Conservation (phyloP, 2,888 invertebrate genomes). For the Brenthis ino region DNA sequence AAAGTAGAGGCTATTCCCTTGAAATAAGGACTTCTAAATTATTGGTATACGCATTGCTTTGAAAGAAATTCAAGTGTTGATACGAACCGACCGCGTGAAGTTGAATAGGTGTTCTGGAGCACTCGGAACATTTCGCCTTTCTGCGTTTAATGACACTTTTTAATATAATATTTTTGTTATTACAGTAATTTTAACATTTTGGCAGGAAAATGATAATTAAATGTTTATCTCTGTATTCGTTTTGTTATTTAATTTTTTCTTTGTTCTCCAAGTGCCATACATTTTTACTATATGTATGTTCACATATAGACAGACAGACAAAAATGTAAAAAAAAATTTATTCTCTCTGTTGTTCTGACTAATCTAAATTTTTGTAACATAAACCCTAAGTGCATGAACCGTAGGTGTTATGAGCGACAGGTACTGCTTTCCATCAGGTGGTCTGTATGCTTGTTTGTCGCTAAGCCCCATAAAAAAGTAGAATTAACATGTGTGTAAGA, state of each 20-base stretch:
- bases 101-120: conserved; percentile 27
- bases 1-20: conserved; percentile 11
- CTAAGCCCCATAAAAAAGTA: too few relatives aligned
- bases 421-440: too few relatives aligned
- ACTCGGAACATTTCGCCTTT: conserved; percentile 27
- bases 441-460: too few relatives aligned
- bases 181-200: conserved; percentile 2
- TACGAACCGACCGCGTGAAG: conserved; percentile 33
- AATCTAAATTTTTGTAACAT: too few relatives aligned
- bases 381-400: too few relatives aligned
- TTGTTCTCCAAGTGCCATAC: too few relatives aligned
- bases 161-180: conserved; percentile 17
- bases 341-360: too few relatives aligned
- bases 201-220: not conserved
- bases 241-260: not conserved
- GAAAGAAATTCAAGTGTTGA: conserved; percentile 38
- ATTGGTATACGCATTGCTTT: conserved; percentile 13
- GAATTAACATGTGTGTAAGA: too few relatives aligned
- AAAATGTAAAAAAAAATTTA: too few relatives aligned
- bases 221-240: not conserved
- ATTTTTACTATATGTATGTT: too few relatives aligned
- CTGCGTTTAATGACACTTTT: conserved; percentile 16
- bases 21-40: conserved; percentile 13
- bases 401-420: too few relatives aligned
- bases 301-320: too few relatives aligned